Evolutionary conservation across 2,797 vertebrate species (phyloP).

Genomic region (Adelosebastes latens): DNA sequence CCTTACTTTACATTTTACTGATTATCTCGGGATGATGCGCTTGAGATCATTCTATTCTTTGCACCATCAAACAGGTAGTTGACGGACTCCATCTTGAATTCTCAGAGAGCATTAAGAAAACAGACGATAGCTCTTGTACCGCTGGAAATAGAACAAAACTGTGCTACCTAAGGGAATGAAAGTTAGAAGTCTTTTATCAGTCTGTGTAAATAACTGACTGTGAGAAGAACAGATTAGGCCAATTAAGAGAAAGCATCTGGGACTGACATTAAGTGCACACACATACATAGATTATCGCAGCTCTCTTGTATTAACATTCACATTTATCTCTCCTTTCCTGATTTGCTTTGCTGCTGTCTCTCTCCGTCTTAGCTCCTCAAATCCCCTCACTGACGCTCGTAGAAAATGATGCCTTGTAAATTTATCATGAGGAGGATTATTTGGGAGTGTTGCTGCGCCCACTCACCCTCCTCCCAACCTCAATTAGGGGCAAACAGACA

Average conservation of each 20-base stretch:
- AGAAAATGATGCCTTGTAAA: constrained; percentile 65
- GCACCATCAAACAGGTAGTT: constrained; percentile 8
- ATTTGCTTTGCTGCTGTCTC: constrained; percentile 37
- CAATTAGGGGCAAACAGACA: constrained; percentile 66
- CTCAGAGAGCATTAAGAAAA: neutral
- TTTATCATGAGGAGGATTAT: constrained; percentile 65
- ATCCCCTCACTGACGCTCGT: constrained; percentile 33
- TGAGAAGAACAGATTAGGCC: constrained; percentile 48
- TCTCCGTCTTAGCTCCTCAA: constrained; percentile 21
- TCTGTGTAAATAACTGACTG: constrained; percentile 47
- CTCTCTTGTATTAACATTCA: constrained; percentile 25
- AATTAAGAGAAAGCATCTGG: constrained; percentile 54
- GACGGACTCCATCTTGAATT: neutral
- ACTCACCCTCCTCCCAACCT: constrained; percentile 50
- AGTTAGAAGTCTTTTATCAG: constrained; percentile 33
- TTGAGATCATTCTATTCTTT: constrained; percentile 24
- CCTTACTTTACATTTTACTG: constrained; percentile 14
- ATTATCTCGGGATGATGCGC: constrained; percentile 1
- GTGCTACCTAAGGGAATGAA: constrained; percentile 16
- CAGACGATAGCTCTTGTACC: neutral
- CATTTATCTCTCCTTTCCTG: constrained; percentile 22
- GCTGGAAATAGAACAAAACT: constrained; percentile 28
- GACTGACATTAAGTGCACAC: constrained; percentile 39
- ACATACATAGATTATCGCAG: constrained; percentile 35
- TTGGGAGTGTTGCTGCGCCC: constrained; percentile 38